A percentile compares a stretch with the other conserved stretches of the same genome.
Conservation (phyloP, 2,888 invertebrate species). For the Bimastos eiseni region DNA sequence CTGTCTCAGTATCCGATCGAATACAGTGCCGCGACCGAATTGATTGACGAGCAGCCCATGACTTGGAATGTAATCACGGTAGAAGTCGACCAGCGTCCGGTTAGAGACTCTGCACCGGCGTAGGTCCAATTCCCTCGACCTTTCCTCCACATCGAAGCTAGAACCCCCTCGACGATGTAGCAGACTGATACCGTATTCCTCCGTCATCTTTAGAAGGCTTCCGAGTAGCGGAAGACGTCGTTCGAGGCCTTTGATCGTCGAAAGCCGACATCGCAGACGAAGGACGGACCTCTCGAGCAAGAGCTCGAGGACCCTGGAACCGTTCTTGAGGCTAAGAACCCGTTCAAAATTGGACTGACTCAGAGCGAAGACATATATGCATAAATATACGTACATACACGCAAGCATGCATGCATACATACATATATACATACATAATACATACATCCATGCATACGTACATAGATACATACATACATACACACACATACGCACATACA, state of each 20-base stretch:
- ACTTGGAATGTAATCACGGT: slow-evolving; percentile 1
- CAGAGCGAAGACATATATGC: not conserved
- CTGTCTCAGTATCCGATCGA: not conserved
- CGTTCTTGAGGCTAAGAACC: not conserved
- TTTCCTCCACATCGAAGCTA: not conserved
- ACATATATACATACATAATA: too few relatives aligned
- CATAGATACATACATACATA: too few relatives aligned
- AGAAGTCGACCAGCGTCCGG: slow-evolving; percentile 21
- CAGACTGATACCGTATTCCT: not conserved
- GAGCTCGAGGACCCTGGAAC: not conserved
- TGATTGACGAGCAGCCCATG: slow-evolving; percentile 16
- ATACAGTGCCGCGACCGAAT: not conserved
- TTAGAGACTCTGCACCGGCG: not conserved
- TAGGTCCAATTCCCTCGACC: not conserved
- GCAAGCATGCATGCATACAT: too few relatives aligned
- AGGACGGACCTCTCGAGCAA: not conserved
- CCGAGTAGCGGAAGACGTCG: not conserved
- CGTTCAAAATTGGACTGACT: not conserved
- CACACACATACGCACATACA: too few relatives aligned
- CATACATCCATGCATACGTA: too few relatives aligned
- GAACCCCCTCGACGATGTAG: not conserved
- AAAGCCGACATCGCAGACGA: slow-evolving; percentile 2
- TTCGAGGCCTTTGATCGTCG: not conserved
- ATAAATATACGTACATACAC: too few relatives aligned
- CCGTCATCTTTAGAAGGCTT: not conserved